Percentiles rank a stretch among this genome's conserved stretches.
Evolutionary conservation across 2,888 invertebrate species (phyloP).

Genomic region (Hoplodrina blanda): DNA sequence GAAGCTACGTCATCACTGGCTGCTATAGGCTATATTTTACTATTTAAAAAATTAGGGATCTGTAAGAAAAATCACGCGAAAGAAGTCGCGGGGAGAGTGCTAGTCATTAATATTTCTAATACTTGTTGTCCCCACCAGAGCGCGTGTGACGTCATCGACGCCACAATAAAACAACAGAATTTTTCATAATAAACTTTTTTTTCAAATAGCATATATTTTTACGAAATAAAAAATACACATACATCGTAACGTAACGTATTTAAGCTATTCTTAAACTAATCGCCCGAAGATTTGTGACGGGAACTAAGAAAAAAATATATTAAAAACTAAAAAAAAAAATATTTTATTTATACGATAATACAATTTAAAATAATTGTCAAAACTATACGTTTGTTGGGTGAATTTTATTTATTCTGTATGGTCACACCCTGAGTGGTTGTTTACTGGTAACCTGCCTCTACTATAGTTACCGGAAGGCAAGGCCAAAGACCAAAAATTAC

Average conservation of each 20-base stretch:
- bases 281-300: constrained; percentile 71
- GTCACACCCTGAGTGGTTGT: constrained; percentile 1
- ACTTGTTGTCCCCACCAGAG: too few relatives aligned
- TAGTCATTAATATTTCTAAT: too few relatives aligned
- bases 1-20: too few relatives aligned
- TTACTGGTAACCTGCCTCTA: constrained; percentile 5
- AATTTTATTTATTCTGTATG: constrained; percentile 1
- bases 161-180: constrained; percentile 73
- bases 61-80: too few relatives aligned
- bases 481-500: constrained; percentile 11
- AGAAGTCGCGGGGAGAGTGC: too few relatives aligned
- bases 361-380: constrained; percentile 50
- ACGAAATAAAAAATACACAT: constrained; percentile 86
- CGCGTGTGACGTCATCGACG: too few relatives aligned
- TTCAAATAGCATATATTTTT: constrained; percentile 87
- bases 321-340: constrained; percentile 59
- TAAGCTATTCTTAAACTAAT: constrained; percentile 77
- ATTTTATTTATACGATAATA: constrained; percentile 56
- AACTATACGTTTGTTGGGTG: constrained; percentile 39
- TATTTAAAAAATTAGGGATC: too few relatives aligned
- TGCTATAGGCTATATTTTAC: too few relatives aligned
- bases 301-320: constrained; percentile 57
- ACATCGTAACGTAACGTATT: constrained; percentile 80
- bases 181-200: constrained; percentile 81
- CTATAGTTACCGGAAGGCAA: neutral